These are phyloP conservation scores for Potorous gilbertii DNA, from an alignment of 2,797 vertebrate genomes.

Conservation along the genomic window DNA sequence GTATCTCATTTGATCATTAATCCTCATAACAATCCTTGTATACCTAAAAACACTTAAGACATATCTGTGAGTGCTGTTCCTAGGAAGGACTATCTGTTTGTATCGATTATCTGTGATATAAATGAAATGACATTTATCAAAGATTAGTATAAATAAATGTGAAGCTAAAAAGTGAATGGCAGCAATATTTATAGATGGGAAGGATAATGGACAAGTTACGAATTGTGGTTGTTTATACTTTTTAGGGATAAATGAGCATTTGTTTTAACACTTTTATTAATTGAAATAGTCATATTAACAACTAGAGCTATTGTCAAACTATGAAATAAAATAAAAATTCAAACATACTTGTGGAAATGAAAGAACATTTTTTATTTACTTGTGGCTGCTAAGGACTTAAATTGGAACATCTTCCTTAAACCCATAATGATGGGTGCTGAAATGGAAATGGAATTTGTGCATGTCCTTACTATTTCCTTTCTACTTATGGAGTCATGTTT, in stretches of 20 bases:
- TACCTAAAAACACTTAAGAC: neutral
- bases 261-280: neutral
- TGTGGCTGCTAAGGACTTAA: neutral
- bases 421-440: neutral
- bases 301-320: neutral
- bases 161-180: neutral
- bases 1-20: neutral
- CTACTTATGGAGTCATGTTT: neutral
- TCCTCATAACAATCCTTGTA: neutral
- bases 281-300: neutral
- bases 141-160: neutral
- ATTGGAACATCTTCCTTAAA: neutral
- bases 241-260: neutral
- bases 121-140: neutral
- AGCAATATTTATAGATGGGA: neutral
- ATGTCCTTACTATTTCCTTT: neutral
- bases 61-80: neutral
- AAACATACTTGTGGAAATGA: neutral
- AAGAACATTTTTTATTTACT: neutral
- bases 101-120: neutral
- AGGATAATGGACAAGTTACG: neutral
- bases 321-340: neutral
- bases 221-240: neutral
- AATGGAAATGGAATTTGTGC: neutral
- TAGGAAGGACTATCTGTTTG: neutral